Base-by-base conservation (phyloP, 1,140 invertebrate species). In the Brachionus angularis region DNA sequence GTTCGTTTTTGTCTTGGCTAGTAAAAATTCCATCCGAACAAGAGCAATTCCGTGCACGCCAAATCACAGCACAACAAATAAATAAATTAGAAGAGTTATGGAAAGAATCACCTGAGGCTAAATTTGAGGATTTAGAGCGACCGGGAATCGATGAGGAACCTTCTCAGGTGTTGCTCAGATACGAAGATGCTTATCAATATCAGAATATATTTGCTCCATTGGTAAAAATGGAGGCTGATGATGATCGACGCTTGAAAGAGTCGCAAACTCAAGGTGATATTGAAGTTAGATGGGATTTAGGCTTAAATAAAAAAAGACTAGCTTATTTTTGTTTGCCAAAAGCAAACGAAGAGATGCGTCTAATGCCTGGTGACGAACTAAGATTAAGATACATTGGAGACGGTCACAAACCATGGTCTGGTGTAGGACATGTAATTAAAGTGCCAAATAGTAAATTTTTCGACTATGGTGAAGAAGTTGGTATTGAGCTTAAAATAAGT, bases 301-400 rank as follows among this genome's bases (percentile, higher is more conserved):
- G 96, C 5, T 83, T 99, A 0, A 98, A 98, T 78, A 98, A 98
- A 80, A 97, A 98, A 76, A 91, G 89, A 0, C 95, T 95, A 64
- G 95, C 96, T 39, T 81, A 73, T 74, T 72, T 75, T 55, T 23
- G 25, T 31, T 72, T 71, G 23, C 47, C 58, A 39, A 55, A 50
- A 44, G 58, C 52, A 3, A 67, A 53, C 14, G 64, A 69, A 23
- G 94, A 96, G 77, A 95, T 97, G 90, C 92, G 96, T 79, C 80
- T 98, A n/a, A 98, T 98, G 95, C 94, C 96, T 77, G 96, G 96
- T 18, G 96, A 99, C 85, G 96, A 99, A 81, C 80, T 99, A 21
- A 85, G 91, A 73, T 82, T 99, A 33, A 87, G 93, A 73, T 98
- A 98, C 78, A 85, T 95, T 4, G 93, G 93, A 3, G 93, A 97